These are phyloP conservation scores for Embiotoca jacksoni DNA, from an alignment of 2,113 vertebrate genomes.

Conservation along the genomic window DNA sequence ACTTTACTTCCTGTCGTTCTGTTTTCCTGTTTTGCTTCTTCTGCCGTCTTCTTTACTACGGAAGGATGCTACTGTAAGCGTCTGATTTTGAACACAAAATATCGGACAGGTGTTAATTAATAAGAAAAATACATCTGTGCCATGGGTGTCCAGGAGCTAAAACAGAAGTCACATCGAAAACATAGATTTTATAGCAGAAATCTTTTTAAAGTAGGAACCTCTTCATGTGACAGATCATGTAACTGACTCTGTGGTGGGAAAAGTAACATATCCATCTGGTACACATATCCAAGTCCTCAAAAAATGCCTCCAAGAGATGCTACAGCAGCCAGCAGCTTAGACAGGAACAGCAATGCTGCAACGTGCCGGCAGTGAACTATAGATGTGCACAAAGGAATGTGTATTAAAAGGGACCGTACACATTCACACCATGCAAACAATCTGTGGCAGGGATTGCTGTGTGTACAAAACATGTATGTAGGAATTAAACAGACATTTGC, in stretches of 20 bases:
- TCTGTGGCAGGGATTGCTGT: not conserved
- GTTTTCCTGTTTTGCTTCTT: not conserved
- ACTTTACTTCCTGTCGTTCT: not conserved
- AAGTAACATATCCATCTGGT: conserved; percentile 7
- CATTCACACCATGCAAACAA: not conserved
- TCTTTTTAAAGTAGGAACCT: conserved; percentile 2
- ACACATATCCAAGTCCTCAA: conserved; percentile 14
- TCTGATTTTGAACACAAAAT: no score
- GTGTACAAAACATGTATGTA: not conserved
- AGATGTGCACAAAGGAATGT: not conserved
- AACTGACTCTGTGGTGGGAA: not conserved
- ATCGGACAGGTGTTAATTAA: not conserved
- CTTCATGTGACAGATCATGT: conserved; percentile 1
- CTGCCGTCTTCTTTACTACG: no score
- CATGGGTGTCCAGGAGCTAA: not conserved
- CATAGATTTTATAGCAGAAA: not conserved
- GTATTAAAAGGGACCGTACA: not conserved
- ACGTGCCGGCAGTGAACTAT: not conserved
- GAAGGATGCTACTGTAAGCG: no score
- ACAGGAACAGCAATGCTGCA: conserved; percentile 6
- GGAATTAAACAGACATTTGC: conserved; percentile 22
- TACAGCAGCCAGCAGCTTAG: conserved; percentile 11
- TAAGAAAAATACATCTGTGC: not conserved
- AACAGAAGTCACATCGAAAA: conserved; percentile 5
- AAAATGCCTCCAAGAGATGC: conserved; percentile 15